Conservation (phyloP, 2,888 invertebrate genomes). For the Holacanthella duospinosa region DNA sequence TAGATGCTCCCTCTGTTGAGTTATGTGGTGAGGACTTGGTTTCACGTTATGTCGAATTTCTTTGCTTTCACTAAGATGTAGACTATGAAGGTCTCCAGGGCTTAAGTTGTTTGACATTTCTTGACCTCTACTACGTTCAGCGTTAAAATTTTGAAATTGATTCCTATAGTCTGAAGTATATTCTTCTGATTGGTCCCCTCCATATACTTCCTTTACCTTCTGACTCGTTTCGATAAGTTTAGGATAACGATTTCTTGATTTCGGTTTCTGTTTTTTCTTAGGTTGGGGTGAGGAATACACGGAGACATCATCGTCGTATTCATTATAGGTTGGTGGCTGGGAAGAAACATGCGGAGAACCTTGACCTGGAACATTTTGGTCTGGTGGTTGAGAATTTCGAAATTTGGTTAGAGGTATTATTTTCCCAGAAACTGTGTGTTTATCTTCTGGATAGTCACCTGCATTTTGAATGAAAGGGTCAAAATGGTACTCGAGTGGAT, state of each 20-base stretch:
- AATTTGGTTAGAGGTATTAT: neutral
- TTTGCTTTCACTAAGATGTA: neutral
- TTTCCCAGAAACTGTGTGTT: neutral
- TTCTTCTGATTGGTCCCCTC: neutral
- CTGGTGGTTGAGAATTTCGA: neutral
- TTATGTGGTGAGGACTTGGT: neutral
- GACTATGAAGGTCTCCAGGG: neutral
- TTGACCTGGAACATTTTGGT: neutral
- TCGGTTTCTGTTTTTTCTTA: neutral
- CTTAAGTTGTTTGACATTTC: neutral
- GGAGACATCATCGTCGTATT: neutral
- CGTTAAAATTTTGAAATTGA: too few species aligned
- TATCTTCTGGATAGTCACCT: slow-evolving; percentile 18
- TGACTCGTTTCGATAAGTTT: neutral
- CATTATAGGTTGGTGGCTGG: neutral
- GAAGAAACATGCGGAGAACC: neutral
- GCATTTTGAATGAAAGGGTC: slow-evolving; percentile 27
- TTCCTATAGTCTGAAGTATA: neutral
- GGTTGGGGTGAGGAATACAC: neutral
- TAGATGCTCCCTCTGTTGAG: too few species aligned
- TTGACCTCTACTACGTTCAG: neutral
- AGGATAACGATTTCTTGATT: neutral
- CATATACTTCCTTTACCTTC: neutral
- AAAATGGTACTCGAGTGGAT: slow-evolving; percentile 19
- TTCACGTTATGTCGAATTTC: neutral